Evolutionary conservation across 2,113 vertebrate genomes (phyloP).

Genomic region (Tinamus guttatus): DNA sequence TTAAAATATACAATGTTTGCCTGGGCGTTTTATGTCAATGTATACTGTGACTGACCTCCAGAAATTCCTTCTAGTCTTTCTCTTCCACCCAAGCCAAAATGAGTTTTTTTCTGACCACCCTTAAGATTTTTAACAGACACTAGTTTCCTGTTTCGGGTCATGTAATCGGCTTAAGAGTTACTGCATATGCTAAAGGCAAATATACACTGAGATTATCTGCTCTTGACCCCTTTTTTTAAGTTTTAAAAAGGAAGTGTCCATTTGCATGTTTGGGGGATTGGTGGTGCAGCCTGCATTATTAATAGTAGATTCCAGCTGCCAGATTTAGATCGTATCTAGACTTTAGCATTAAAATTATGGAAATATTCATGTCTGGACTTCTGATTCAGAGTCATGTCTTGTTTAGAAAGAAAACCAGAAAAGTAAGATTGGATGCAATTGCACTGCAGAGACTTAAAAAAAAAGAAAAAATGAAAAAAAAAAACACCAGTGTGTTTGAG

Average conservation of each 20-base stretch:
- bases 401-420: not conserved
- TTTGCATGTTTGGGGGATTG: constrained; percentile 32
- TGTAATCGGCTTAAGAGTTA: constrained; percentile 40
- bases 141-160: constrained; percentile 52
- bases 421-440: not conserved
- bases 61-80: constrained; percentile 50
- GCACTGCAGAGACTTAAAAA: not conserved
- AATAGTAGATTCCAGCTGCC: constrained; percentile 37
- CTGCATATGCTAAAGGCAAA: constrained; percentile 39
- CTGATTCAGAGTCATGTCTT: not conserved
- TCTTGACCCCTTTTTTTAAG: not conserved
- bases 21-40: constrained; percentile 37
- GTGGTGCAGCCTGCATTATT: not conserved
- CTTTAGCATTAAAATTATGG: not conserved
- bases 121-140: constrained; percentile 40
- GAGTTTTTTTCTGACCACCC: constrained; percentile 45
- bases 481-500: not conserved
- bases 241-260: not conserved
- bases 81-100: constrained; percentile 34
- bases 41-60: constrained; percentile 45
- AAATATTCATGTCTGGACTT: constrained; percentile 1
- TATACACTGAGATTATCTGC: not conserved
- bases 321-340: constrained; percentile 22
- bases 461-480: not conserved
- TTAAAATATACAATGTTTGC: constrained; percentile 22